Evolutionary conservation across 2,797 vertebrate genomes (phyloP).

Genomic region (Chromis chromis): DNA sequence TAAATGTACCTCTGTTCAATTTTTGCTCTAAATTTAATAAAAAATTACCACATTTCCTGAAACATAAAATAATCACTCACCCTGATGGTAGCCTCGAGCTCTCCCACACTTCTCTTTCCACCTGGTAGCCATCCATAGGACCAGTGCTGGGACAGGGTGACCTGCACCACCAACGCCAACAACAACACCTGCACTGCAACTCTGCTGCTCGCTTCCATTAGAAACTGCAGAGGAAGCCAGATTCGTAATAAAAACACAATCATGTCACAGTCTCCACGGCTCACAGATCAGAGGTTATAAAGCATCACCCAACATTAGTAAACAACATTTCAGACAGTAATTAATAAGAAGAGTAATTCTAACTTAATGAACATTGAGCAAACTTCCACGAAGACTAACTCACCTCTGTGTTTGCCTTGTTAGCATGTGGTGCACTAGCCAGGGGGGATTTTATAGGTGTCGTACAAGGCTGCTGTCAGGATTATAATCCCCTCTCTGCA

Average conservation of each 20-base stretch:
- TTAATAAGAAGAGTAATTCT: conserved; percentile 61
- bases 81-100: conserved; percentile 84
- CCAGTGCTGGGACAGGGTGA: conserved; percentile 85
- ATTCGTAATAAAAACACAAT: conserved; percentile 57
- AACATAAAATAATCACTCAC: conserved; percentile 67
- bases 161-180: conserved; percentile 81
- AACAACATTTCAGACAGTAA: conserved; percentile 50
- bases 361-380: conserved; percentile 57
- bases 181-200: conserved; percentile 80
- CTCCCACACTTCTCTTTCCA: conserved; percentile 84
- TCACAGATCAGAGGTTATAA: conserved; percentile 39
- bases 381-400: conserved; percentile 62
- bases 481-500: conserved; percentile 83
- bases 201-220: conserved; percentile 80
- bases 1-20: conserved; percentile 9
- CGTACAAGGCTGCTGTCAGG: conserved; percentile 70
- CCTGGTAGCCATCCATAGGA: conserved; percentile 88
- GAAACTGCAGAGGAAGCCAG: conserved; percentile 68
- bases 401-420: conserved; percentile 79
- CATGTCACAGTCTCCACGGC: conserved; percentile 49
- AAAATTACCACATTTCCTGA: conserved; percentile 38
- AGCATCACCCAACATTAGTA: conserved; percentile 41
- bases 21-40: conserved; percentile 38
- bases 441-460: conserved; percentile 79
- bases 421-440: conserved; percentile 75